Conservation (phyloP, 1,140 invertebrate species). For the Charaxes varanes region DNA sequence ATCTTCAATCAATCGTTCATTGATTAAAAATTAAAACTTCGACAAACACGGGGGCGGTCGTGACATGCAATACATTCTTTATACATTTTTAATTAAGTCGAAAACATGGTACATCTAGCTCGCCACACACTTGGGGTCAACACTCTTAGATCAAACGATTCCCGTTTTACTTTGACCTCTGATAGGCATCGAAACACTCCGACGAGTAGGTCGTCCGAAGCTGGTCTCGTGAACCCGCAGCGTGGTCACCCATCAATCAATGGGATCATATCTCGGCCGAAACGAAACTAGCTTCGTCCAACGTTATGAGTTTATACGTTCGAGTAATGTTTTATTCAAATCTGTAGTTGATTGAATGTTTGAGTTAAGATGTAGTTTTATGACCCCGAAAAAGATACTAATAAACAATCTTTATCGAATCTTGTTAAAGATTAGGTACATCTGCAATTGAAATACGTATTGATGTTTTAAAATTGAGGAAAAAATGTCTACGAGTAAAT, state of each 20-base stretch:
- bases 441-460: conserved; percentile 49
- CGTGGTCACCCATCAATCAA: conserved; percentile 72
- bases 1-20: conserved; percentile 26
- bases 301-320: conserved; percentile 68
- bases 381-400: conserved; percentile 31
- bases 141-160: conserved; percentile 46
- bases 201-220: conserved; percentile 4
- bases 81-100: conserved; percentile 67
- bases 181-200: conserved; percentile 8
- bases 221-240: conserved; percentile 25
- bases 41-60: conserved; percentile 44
- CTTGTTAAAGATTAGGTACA: conserved; percentile 26
- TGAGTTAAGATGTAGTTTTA: conserved; percentile 44
- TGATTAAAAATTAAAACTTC: conserved; percentile 44
- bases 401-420: conserved; percentile 30
- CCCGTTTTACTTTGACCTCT: conserved; percentile 32
- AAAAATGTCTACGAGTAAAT: too few species aligned
- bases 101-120: conserved; percentile 51
- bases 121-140: conserved; percentile 49
- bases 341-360: conserved; percentile 67
- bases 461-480: too few species aligned
- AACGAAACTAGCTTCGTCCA: conserved; percentile 50
- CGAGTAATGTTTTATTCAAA: conserved; percentile 70
- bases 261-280: conserved; percentile 66
- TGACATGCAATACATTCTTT: conserved; percentile 54